These are phyloP conservation scores for Diplosoma virens DNA, from an alignment of 23 tunicate species.

Conservation along the genomic window DNA sequence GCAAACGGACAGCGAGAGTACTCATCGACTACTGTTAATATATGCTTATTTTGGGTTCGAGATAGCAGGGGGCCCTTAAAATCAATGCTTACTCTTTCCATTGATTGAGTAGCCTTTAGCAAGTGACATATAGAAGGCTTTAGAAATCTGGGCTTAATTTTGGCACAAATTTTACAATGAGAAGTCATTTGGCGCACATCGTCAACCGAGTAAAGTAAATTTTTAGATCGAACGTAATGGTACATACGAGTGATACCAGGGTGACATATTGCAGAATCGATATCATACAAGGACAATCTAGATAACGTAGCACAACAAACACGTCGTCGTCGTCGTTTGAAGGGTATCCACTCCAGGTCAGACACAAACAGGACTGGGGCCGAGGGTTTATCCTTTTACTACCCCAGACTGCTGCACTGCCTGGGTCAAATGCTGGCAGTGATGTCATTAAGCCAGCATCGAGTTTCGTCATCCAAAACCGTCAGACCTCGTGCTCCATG, in stretches of 20 bases:
- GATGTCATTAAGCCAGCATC: too few relatives aligned
- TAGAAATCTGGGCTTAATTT: conserved; percentile 14
- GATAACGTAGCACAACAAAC: too few relatives aligned
- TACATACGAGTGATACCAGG: conserved; percentile 20
- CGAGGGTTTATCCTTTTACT: too few relatives aligned
- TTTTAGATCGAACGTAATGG: conserved; percentile 11
- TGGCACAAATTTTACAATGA: conserved; percentile 4
- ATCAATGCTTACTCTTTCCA: conserved; percentile 10
- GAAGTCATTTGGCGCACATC: conserved; percentile 13
- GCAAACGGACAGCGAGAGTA: conserved; percentile 18
- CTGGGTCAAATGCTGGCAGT: too few relatives aligned
- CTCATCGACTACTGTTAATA: conserved; percentile 5
- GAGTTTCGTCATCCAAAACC: too few relatives aligned
- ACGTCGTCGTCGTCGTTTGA: too few relatives aligned
- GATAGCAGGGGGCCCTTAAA: conserved; percentile 28
- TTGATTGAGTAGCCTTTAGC: conserved; percentile 32
- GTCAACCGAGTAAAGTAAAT: conserved; percentile 17
- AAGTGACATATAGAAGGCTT: neutral
- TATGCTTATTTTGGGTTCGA: neutral
- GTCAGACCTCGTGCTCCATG: too few relatives aligned
- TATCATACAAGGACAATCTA: neutral
- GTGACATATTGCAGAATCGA: conserved; percentile 24
- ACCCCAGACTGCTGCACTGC: too few relatives aligned
- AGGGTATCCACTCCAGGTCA: too few relatives aligned
- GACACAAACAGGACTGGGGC: too few relatives aligned